Percentiles rank a stretch among this genome's conserved stretches.
Conservation (phyloP, 64 coral and sea anemone species). For the Acropora yongei region DNA sequence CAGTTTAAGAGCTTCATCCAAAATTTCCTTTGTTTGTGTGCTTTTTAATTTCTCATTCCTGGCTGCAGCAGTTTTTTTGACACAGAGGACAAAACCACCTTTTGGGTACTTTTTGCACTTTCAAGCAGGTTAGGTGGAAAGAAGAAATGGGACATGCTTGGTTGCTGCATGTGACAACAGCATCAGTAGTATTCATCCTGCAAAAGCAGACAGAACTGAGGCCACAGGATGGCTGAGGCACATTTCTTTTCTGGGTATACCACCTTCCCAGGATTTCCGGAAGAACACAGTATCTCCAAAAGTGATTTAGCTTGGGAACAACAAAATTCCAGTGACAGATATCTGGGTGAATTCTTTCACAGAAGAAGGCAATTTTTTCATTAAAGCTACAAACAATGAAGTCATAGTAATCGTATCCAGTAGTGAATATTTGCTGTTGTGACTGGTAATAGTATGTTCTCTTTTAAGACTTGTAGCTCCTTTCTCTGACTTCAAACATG, state of each 20-base stretch:
- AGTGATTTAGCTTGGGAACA: constrained; percentile 29
- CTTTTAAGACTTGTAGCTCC: not conserved
- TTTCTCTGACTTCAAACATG: constrained; percentile 33
- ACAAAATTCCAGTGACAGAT: constrained; percentile 33
- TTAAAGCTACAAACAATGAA: constrained; percentile 46
- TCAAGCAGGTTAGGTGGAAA: constrained; percentile 49
- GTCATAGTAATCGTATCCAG: constrained; percentile 36
- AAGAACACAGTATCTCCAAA: constrained; percentile 62
- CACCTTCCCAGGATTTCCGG: constrained; percentile 64
- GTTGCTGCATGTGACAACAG: constrained; percentile 22
- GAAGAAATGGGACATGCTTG: constrained; percentile 18
- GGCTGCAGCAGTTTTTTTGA: constrained; percentile 3
- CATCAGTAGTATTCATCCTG: not conserved
- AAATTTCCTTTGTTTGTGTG: constrained; percentile 13
- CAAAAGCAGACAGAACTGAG: constrained; percentile 9
- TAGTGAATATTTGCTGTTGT: constrained; percentile 43
- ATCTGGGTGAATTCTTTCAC: constrained; percentile 48
- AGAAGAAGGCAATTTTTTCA: constrained; percentile 9
- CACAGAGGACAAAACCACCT: constrained; percentile 49
- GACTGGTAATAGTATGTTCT: constrained; percentile 43
- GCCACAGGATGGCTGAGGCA: not conserved
- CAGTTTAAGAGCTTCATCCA: constrained; percentile 26
- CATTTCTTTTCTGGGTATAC: constrained; percentile 38
- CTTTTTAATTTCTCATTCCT: not conserved
- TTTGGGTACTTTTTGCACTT: constrained; percentile 6